phyloP scores from a whole-genome alignment of 2,113 vertebrate species.

The Neolamprologus falcicula region DNA sequence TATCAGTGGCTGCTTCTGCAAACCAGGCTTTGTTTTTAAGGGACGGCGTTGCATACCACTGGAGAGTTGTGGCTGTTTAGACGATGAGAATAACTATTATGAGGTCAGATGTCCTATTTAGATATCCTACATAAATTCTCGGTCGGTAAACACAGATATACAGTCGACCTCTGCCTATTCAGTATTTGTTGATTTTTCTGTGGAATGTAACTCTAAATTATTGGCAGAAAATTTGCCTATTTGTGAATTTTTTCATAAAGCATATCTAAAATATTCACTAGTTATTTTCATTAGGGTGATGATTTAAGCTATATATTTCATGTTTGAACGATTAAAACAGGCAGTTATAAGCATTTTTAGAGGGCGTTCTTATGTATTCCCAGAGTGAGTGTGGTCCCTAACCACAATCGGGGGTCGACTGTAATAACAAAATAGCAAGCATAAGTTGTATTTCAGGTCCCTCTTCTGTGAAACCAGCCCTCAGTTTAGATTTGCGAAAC shows the following conservation, averaged over 20 bases:
- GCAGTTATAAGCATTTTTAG: neutral
- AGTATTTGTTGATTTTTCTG: neutral
- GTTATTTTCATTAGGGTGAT: neutral
- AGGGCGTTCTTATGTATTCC: neutral
- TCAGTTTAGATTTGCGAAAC: neutral
- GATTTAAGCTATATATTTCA: neutral
- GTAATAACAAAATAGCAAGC: neutral
- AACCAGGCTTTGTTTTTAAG: conserved; percentile 72
- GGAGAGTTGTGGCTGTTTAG: conserved; percentile 72
- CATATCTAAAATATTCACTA: neutral
- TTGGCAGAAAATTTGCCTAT: neutral
- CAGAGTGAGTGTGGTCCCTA: neutral
- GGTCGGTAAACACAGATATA: neutral
- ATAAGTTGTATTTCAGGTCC: neutral
- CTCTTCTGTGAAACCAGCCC: neutral
- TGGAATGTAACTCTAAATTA: neutral
- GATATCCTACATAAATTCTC: neutral
- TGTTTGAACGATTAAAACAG: neutral
- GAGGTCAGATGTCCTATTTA: conserved; percentile 52
- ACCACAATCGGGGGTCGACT: neutral
- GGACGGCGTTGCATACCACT: conserved; percentile 61
- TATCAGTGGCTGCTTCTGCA: conserved; percentile 74
- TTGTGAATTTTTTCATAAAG: neutral
- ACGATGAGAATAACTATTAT: conserved; percentile 70
- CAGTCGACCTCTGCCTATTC: neutral